phyloP scores from a whole-genome alignment of 2,113 vertebrate species.

The Bettongia penicillata region DNA sequence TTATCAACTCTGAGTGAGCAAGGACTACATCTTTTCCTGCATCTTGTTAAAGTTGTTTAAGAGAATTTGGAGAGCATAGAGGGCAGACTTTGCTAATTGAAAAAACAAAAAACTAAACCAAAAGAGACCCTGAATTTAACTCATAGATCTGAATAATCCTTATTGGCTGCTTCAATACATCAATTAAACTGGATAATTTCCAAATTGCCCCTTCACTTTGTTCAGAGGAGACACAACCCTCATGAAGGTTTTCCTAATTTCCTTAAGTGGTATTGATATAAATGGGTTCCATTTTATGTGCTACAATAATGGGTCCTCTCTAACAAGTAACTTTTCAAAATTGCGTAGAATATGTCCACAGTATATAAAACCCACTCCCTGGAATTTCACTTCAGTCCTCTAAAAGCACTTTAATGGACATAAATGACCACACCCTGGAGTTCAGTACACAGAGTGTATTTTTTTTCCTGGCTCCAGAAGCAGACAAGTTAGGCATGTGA shows the following conservation, averaged over 20 bases:
- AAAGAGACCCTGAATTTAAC: background rate
- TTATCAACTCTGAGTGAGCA: background rate
- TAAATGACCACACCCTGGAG: background rate
- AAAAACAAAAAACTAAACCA: background rate
- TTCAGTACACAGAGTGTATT: background rate
- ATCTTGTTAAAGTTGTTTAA: background rate
- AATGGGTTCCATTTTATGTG: background rate
- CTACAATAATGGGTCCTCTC: background rate
- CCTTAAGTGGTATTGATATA: slow-evolving; percentile 11
- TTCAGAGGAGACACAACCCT: background rate
- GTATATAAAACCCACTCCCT: background rate
- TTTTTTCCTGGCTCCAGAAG: background rate
- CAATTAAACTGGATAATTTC: background rate
- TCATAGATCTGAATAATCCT: background rate
- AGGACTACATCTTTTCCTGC: background rate
- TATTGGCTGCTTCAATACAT: background rate
- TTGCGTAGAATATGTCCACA: background rate
- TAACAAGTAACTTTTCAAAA: background rate
- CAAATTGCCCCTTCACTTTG: background rate
- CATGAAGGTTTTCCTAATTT: background rate
- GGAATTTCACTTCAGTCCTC: background rate
- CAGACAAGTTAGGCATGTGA: background rate
- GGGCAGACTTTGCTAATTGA: background rate
- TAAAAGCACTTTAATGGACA: background rate
- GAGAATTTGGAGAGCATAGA: background rate